Percentiles rank a stretch among this genome's conserved stretches.
Conservation (phyloP, 2,113 vertebrate species). For the Gnathonemus echidnorhynchus region DNA sequence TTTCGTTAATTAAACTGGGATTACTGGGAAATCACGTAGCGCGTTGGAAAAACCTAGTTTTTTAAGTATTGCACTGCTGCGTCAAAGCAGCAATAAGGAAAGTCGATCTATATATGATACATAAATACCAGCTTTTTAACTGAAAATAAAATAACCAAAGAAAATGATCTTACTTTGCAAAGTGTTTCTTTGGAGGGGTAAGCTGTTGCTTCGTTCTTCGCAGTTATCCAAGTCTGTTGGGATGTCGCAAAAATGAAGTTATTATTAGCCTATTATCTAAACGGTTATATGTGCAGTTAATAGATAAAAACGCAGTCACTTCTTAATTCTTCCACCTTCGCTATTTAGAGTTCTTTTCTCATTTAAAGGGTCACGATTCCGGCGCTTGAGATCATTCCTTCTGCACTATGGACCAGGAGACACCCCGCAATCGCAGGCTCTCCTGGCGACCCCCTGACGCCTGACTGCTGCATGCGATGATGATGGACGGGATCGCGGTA, state of each 20-base stretch:
- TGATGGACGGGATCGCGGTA: slow-evolving; percentile 34
- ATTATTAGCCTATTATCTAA: background rate
- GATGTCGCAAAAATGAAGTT: background rate
- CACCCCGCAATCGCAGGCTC: slow-evolving; percentile 24
- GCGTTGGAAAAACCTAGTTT: background rate
- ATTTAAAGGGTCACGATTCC: background rate
- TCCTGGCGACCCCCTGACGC: slow-evolving; percentile 30
- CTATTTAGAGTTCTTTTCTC: background rate
- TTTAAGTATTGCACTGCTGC: background rate
- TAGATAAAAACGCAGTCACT: background rate
- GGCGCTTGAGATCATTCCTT: slow-evolving; percentile 5
- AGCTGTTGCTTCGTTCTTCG: slow-evolving; percentile 11
- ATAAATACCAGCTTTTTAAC: background rate
- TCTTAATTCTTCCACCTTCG: background rate
- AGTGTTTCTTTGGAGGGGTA: background rate
- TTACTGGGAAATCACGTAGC: background rate
- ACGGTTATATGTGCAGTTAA: background rate
- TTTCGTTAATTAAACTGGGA: background rate
- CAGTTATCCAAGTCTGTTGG: background rate
- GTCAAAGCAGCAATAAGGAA: background rate
- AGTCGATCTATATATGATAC: background rate
- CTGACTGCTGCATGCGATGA: slow-evolving; percentile 15
- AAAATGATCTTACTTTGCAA: background rate
- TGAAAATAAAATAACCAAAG: background rate
- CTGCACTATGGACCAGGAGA: slow-evolving; percentile 33